Evolutionary conservation across 1,140 invertebrate species (phyloP).

Genomic region (Drosophila suzukii): DNA sequence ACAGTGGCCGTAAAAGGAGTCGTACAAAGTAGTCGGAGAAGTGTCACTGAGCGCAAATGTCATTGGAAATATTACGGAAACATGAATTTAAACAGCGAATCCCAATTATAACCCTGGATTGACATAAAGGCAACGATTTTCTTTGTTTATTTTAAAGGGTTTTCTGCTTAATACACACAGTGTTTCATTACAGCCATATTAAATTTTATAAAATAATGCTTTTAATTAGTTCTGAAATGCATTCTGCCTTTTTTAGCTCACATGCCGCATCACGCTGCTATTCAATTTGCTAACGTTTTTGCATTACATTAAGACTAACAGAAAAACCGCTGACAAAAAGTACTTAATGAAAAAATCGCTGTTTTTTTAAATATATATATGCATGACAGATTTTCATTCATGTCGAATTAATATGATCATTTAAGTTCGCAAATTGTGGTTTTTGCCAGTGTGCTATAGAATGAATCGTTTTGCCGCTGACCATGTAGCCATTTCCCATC

Average conservation of each 20-base stretch:
- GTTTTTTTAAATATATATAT: background rate
- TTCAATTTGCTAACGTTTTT: conserved; percentile 2
- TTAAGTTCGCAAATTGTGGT: background rate
- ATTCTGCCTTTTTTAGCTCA: background rate
- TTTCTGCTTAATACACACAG: background rate
- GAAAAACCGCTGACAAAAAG: background rate
- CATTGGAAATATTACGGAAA: background rate
- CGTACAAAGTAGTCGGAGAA: conserved; percentile 8
- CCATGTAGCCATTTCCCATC: conserved; percentile 20
- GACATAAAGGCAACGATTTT: no score
- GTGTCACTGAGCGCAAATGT: conserved; percentile 15
- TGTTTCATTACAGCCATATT: background rate
- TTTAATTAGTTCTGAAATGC: conserved; percentile 1
- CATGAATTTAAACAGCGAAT: background rate
- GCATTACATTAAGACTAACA: background rate
- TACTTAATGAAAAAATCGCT: background rate
- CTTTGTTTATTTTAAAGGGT: background rate
- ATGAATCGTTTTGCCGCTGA: conserved; percentile 68
- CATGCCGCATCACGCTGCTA: background rate
- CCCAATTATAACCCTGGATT: background rate
- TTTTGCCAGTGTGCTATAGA: conserved; percentile 24
- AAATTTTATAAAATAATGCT: background rate
- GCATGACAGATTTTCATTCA: background rate
- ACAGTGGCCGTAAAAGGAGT: conserved; percentile 11
- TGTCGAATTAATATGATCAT: background rate